Percentiles rank a stretch among this genome's conserved stretches.
phyloP scores from a whole-genome alignment of 1,140 invertebrate genomes.

The Anoplophora glabripennis region DNA sequence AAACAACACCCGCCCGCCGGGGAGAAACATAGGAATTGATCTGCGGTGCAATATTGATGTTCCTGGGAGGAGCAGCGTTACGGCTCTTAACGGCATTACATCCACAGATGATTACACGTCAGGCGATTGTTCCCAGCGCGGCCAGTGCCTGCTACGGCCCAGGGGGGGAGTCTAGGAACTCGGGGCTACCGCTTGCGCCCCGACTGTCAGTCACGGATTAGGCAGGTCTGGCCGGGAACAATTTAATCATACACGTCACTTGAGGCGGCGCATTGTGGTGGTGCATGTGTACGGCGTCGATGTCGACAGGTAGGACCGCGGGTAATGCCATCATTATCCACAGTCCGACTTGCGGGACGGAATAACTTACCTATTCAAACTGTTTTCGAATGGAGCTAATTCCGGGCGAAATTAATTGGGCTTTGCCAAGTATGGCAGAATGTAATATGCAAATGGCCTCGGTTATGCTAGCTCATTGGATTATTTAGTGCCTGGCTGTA shows the following conservation, averaged over 20 bases:
- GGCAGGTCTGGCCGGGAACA: constrained; percentile 22
- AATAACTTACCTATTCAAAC: constrained; percentile 7
- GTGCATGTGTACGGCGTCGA: neutral
- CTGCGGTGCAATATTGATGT: too few species aligned
- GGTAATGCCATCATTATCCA: neutral
- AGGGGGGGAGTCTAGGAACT: neutral
- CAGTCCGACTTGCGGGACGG: neutral
- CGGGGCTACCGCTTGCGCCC: neutral
- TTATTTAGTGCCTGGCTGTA: constrained; percentile 12
- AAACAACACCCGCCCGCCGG: too few species aligned
- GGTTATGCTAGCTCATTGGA: constrained; percentile 7
- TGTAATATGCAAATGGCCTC: constrained; percentile 19
- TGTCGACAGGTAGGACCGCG: constrained; percentile 17
- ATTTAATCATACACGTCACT: constrained; percentile 27
- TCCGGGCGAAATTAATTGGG: constrained; percentile 18
- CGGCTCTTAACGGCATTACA: too few species aligned
- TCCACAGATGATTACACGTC: too few species aligned
- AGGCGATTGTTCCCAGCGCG: too few species aligned
- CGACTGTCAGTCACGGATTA: constrained; percentile 23
- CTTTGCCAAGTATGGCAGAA: constrained; percentile 12
- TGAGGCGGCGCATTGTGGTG: constrained; percentile 15
- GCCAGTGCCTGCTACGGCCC: neutral
- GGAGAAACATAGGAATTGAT: too few species aligned
- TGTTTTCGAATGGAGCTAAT: constrained; percentile 6
- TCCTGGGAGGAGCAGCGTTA: too few species aligned